phyloP scores from a whole-genome alignment of 2,797 vertebrate species.

The Cirrhinus molitorella region DNA sequence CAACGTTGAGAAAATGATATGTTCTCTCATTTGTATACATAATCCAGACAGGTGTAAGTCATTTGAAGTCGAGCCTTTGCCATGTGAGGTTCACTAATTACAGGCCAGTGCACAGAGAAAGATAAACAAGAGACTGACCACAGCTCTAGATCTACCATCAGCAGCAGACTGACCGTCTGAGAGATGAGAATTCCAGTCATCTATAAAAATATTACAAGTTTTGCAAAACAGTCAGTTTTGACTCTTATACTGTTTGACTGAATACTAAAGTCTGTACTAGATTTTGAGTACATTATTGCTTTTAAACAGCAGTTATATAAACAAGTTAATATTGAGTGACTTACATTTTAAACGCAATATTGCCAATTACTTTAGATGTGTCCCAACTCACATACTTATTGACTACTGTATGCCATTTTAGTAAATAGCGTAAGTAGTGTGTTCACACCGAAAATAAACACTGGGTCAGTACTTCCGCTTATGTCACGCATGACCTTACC shows the following conservation, averaged over 20 bases:
- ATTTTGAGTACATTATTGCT: not conserved
- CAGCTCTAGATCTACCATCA: slow-evolving; percentile 22
- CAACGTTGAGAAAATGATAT: fast-evolving
- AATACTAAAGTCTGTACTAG: not conserved
- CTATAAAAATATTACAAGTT: not conserved
- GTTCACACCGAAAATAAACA: too few species aligned
- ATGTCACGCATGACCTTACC: too few species aligned
- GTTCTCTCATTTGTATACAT: slow-evolving; percentile 7
- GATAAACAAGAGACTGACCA: slow-evolving; percentile 25
- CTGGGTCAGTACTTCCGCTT: too few species aligned
- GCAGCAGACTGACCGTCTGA: slow-evolving; percentile 19
- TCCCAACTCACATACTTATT: too few species aligned
- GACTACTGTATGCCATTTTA: too few species aligned
- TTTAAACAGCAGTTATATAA: not conserved
- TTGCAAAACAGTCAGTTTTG: not conserved
- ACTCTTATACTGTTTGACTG: not conserved
- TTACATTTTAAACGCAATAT: not conserved
- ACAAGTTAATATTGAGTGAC: not conserved
- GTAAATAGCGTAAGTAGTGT: too few species aligned
- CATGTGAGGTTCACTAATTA: slow-evolving; percentile 29
- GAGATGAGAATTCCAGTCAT: not conserved
- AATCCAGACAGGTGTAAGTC: slow-evolving; percentile 33
- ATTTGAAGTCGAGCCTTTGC: slow-evolving; percentile 20
- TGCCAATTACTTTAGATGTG: not conserved
- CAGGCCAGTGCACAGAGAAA: slow-evolving; percentile 2